These are phyloP conservation scores for Acanthopleura granulata DNA, from an alignment of 2,888 invertebrate species.

Conservation along the genomic window DNA sequence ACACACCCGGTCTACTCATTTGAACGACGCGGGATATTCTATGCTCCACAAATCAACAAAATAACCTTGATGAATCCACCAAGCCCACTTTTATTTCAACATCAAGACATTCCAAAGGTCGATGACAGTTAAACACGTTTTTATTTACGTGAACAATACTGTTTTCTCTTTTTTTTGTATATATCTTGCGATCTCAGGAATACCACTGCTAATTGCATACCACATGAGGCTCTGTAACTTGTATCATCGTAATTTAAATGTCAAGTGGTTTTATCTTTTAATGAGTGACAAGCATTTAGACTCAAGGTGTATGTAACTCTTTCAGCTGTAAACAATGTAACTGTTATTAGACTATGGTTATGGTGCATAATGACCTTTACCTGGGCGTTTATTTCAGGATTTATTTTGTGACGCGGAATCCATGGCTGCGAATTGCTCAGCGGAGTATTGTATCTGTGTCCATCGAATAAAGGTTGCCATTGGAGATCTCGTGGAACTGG, in stretches of 20 bases:
- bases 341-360: slow-evolving; percentile 72
- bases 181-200: too few relatives aligned
- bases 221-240: too few relatives aligned
- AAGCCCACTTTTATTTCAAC: slow-evolving; percentile 79
- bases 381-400: slow-evolving; percentile 31
- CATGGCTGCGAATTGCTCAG: slow-evolving; percentile 77
- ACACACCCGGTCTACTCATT: slow-evolving; percentile 73
- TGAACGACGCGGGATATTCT: slow-evolving; percentile 74
- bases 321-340: slow-evolving; percentile 15
- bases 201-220: too few relatives aligned
- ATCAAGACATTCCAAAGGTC: slow-evolving; percentile 74
- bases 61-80: slow-evolving; percentile 83
- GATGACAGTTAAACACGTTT: not conserved
- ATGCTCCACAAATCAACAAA: slow-evolving; percentile 87
- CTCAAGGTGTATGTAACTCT: too few relatives aligned
- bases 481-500: slow-evolving; percentile 84
- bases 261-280: too few relatives aligned
- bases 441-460: slow-evolving; percentile 85
- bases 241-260: too few relatives aligned
- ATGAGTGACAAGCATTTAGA: too few relatives aligned
- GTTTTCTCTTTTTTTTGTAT: too few relatives aligned
- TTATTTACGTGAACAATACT: too few relatives aligned
- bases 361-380: not conserved
- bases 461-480: slow-evolving; percentile 84
- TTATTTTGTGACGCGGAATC: slow-evolving; percentile 44